Percentiles rank a stretch among this genome's conserved stretches.
phyloP scores from a whole-genome alignment of 2,113 vertebrate genomes.

The Campylorhamphus procurvoides region DNA sequence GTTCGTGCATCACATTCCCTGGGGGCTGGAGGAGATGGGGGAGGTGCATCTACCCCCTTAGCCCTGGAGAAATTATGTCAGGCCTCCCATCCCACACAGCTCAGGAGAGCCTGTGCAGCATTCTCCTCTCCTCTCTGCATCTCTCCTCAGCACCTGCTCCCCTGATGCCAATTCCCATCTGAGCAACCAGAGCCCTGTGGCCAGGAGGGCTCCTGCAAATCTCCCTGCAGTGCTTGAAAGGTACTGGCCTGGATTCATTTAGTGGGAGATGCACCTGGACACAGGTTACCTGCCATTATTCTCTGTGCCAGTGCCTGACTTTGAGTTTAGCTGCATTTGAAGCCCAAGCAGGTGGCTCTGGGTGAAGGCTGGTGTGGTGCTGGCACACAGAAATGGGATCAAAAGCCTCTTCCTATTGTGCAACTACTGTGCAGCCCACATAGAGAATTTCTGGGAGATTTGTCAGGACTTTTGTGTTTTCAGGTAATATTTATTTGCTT shows the following conservation, averaged over 20 bases:
- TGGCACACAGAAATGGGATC: not conserved
- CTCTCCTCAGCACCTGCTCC: not conserved
- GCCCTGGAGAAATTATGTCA: not conserved
- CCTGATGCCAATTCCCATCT: not conserved
- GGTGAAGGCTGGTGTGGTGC: accelerated
- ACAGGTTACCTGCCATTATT: not conserved
- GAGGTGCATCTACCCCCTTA: accelerated
- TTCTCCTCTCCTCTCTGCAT: not conserved
- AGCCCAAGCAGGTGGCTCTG: accelerated
- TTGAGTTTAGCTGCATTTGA: not conserved
- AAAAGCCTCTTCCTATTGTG: conserved; percentile 52
- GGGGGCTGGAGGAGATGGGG: not conserved
- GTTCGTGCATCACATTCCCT: accelerated
- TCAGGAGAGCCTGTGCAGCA: not conserved
- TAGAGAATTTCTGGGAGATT: conserved; percentile 30
- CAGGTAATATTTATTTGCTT: conserved; percentile 34
- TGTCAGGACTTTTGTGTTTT: conserved; percentile 39
- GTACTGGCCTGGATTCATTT: accelerated
- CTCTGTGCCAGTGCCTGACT: not conserved
- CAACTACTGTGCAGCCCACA: not conserved
- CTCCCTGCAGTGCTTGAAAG: not conserved
- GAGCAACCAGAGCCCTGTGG: not conserved
- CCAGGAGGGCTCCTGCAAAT: not conserved
- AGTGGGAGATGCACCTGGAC: not conserved
- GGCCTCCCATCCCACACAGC: not conserved